Evolutionary conservation across 92 coral and sea anemone species (phyloP).

Genomic region (Muricea muricata): DNA sequence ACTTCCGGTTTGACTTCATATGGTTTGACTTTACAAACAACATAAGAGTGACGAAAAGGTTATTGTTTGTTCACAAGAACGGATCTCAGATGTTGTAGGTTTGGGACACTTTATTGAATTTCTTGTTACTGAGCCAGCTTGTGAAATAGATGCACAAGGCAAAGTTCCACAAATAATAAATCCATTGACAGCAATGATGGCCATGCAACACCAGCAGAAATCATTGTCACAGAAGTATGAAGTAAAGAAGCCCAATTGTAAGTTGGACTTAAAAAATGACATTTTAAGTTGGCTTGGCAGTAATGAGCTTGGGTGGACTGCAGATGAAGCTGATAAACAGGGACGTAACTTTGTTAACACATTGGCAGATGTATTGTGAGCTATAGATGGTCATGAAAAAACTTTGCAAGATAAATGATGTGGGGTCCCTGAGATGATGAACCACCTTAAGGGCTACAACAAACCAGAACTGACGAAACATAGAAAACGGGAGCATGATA

Average conservation of each 20-base stretch:
- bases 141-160: not conserved
- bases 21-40: not conserved
- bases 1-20: not conserved
- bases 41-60: not conserved
- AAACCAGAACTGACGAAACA: constrained; percentile 55
- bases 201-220: constrained; percentile 41
- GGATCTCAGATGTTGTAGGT: not conserved
- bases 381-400: constrained; percentile 44
- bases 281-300: constrained; percentile 65
- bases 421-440: constrained; percentile 48
- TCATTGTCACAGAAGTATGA: constrained; percentile 31
- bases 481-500: constrained; percentile 33
- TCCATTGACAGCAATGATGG: constrained; percentile 45
- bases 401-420: constrained; percentile 37
- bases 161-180: constrained; percentile 19
- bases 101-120: not conserved
- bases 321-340: constrained; percentile 43
- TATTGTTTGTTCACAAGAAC: not conserved
- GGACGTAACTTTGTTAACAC: constrained; percentile 46
- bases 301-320: constrained; percentile 69
- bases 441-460: constrained; percentile 41
- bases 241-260: constrained; percentile 41
- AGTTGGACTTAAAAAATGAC: constrained; percentile 60
- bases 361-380: constrained; percentile 46
- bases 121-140: not conserved